These are phyloP conservation scores for Ginglymostoma cirratum DNA, from an alignment of 2,113 vertebrate species.

Conservation along the genomic window DNA sequence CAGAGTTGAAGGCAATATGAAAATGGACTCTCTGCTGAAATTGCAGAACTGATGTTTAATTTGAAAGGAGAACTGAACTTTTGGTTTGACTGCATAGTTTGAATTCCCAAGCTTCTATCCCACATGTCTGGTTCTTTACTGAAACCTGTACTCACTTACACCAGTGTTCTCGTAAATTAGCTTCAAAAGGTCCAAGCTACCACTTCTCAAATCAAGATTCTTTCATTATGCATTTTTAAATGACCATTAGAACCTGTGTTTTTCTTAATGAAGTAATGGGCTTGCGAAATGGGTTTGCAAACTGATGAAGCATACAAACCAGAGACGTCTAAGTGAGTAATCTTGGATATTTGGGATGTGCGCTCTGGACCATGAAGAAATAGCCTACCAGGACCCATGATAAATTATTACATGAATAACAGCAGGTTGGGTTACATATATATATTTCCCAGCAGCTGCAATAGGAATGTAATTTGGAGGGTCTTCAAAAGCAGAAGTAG, in stretches of 20 bases:
- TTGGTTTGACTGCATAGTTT: background rate
- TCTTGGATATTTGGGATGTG: too few species aligned
- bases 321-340: too few species aligned
- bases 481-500: too few species aligned
- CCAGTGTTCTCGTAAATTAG: background rate
- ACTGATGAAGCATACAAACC: background rate
- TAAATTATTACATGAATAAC: too few species aligned
- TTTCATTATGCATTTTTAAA: background rate
- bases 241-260: too few species aligned
- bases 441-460: too few species aligned
- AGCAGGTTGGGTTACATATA: too few species aligned
- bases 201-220: background rate
- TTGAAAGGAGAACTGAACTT: background rate
- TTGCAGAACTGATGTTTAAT: background rate
- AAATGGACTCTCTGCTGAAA: background rate
- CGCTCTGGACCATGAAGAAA: too few species aligned
- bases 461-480: too few species aligned
- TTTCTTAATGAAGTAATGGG: too few species aligned
- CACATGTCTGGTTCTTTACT: background rate
- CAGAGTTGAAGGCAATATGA: background rate
- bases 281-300: background rate
- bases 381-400: too few species aligned
- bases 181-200: background rate
- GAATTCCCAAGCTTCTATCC: background rate
- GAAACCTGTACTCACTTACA: background rate